phyloP scores from a whole-genome alignment of 2,797 vertebrate genomes.

The Macropus fuliginosus region DNA sequence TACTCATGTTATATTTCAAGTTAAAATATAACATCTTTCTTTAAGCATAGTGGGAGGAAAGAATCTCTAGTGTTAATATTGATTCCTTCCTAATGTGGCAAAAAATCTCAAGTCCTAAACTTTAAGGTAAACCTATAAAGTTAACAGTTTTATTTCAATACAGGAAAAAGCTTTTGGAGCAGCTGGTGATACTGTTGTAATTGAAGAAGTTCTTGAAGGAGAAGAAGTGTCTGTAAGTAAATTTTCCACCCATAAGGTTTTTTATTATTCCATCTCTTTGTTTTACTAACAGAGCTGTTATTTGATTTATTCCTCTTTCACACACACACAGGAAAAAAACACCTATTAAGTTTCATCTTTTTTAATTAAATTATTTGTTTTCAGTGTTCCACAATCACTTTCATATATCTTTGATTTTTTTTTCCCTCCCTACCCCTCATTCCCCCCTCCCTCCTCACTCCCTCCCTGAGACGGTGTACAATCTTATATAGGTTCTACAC shows the following conservation, averaged over 20 bases:
- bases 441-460: no score
- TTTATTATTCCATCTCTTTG: background rate
- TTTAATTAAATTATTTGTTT: no score
- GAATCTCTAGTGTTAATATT: background rate
- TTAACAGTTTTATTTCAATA: constrained; percentile 39
- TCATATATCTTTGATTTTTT: no score
- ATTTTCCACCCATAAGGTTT: background rate
- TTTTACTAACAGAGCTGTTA: background rate
- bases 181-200: constrained; percentile 95
- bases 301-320: background rate
- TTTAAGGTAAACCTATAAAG: constrained; percentile 1
- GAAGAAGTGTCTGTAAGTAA: constrained; percentile 96
- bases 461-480: no score
- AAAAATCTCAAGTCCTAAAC: background rate
- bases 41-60: background rate
- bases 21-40: background rate
- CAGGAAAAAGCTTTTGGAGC: constrained; percentile 93
- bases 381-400: no score
- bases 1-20: background rate
- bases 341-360: background rate
- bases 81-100: background rate
- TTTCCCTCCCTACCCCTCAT: no score
- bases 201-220: constrained; percentile 96
- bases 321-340: background rate
- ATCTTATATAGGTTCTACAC: no score